These are phyloP conservation scores for Pseudomyrmex flavicornis DNA, from an alignment of 1,140 invertebrate genomes.

Conservation along the genomic window DNA sequence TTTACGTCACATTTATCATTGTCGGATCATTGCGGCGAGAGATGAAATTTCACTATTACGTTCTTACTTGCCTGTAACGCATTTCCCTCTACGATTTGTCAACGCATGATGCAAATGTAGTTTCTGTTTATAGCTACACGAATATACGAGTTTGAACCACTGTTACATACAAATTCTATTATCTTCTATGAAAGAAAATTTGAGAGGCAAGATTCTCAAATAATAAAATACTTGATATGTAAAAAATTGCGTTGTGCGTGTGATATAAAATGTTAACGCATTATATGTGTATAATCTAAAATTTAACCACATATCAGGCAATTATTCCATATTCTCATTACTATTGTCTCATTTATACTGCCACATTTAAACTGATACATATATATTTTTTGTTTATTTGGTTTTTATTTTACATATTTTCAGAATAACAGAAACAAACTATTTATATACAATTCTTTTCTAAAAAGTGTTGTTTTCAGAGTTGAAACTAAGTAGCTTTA, in stretches of 20 bases:
- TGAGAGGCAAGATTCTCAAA: background rate
- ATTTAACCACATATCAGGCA: no score
- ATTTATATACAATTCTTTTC: no score
- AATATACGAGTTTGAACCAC: constrained; percentile 14
- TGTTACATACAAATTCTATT: background rate
- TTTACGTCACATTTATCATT: constrained; percentile 19
- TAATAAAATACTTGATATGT: background rate
- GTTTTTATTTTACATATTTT: no score
- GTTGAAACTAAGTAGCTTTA: no score
- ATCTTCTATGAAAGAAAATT: background rate
- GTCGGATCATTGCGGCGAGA: constrained; percentile 36
- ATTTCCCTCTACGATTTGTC: constrained; percentile 18
- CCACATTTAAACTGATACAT: no score
- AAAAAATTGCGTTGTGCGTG: background rate
- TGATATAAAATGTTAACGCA: no score
- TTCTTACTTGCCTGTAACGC: constrained; percentile 10
- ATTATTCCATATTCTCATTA: no score
- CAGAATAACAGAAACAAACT: no score
- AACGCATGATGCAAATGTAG: constrained; percentile 46
- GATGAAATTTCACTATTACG: constrained; percentile 40
- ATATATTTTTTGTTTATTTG: no score
- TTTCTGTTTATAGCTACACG: constrained; percentile 42
- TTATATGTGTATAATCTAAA: no score
- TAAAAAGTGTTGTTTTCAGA: no score
- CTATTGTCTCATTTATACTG: no score